Base-by-base conservation (phyloP, 1,140 invertebrate genomes). In the Drosophila kurseongensis region DNA sequence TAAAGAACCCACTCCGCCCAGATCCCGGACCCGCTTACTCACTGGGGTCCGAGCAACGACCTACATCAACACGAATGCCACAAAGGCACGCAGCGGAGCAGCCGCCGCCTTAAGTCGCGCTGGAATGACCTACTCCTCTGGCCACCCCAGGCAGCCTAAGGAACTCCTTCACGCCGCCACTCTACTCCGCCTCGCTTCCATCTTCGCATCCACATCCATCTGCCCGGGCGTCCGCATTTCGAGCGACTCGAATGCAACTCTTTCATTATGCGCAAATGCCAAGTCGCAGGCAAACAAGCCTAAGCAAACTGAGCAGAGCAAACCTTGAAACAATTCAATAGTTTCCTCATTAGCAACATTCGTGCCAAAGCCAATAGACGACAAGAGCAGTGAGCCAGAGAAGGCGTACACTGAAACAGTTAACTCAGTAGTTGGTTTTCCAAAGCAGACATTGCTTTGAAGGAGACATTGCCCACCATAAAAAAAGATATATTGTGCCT, bases 271-370 rank as follows among this genome's bases (percentile, higher is more conserved):
- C 66, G 66, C 83, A 82, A 85, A 74, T 78, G 68, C 65, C 63
- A 75, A 86, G 69, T 58, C 65, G 59, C 63, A 55, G 59, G 79
- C 59, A 86, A 88, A 88, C 76, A 88, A 69, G 47, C 82, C 75
- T 83, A 89, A 83, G 62, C 75, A 88, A 89, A 88, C 83, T 83
- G 51, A 54, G 71, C 84, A 69, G 79, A 61, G 80, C 72, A 88
- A 89, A 88, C 84, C 84, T 80, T 89, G 77, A 88, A 88, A 88
- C 84, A 89, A 88, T 89, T 84, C 83, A 89, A 74, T 86, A 68
- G 77, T 84, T 88, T 88, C 84, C 84, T 88, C 77, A 88, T 88
- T 89, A 88, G 80, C 65, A 79, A 68, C 74, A 56, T 52, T 40
- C 51, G 67, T 50, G 65, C 29, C 35, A 9, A 16, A 42, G 51